phyloP scores from a whole-genome alignment of 2,113 vertebrate species.

The Poeciliopsis occidentalis region DNA sequence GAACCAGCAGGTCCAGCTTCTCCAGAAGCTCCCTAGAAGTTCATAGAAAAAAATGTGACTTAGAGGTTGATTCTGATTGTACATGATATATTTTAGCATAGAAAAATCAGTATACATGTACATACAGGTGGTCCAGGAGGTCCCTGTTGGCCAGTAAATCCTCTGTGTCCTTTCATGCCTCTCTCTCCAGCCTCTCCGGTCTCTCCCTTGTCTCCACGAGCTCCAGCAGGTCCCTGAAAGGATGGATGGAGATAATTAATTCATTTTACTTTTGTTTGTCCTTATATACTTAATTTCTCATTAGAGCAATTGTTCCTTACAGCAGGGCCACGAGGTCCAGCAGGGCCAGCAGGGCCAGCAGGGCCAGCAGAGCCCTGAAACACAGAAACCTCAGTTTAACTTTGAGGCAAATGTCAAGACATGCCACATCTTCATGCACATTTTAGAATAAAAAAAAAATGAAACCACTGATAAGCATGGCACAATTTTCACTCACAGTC shows the following conservation, averaged over 20 bases:
- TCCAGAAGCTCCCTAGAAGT: conserved; percentile 87
- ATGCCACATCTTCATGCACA: background rate
- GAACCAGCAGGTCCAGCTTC: conserved; percentile 94
- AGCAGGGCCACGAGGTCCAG: conserved; percentile 91
- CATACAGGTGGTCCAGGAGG: conserved; percentile 90
- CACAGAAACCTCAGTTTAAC: background rate
- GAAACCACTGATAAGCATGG: background rate
- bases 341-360: conserved; percentile 87
- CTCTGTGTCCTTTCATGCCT: conserved; percentile 99
- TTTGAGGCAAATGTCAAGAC: background rate
- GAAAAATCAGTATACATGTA: conserved; percentile 1
- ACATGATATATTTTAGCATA: background rate
- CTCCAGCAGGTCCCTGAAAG: conserved; percentile 86
- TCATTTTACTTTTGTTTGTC: background rate
- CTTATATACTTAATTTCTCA: background rate
- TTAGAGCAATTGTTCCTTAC: conserved; percentile 82
- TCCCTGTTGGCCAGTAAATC: conserved; percentile 96
- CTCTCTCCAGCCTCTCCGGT: conserved; percentile 93
- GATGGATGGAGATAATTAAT: background rate
- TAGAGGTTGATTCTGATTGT: background rate
- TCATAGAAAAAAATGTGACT: conserved; percentile 18
- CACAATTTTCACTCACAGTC: conserved; percentile 83
- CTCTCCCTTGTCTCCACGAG: conserved; percentile 98
- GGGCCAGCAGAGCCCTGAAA: conserved; percentile 91
- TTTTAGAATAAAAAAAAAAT: background rate